Evolutionary conservation across 2,113 vertebrate genomes (phyloP), one percentile per base, ranked within the genome.

Genomic region (Trematomus loennbergii): DNA sequence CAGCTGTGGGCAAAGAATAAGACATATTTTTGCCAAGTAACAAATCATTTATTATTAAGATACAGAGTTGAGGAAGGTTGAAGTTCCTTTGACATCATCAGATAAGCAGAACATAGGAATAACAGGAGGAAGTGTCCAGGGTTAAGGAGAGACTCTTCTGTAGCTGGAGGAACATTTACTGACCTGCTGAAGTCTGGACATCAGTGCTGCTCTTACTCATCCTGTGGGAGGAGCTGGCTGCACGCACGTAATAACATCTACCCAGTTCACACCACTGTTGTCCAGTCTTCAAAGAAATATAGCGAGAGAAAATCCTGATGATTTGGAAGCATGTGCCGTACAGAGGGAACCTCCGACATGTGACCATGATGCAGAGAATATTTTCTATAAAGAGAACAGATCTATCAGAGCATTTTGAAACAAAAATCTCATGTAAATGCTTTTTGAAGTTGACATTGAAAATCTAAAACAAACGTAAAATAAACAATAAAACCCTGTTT

Each of bases 31-130:
- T 91, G 78, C 84, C 75, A 82, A 83, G 83, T 92, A 92, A 94
- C 84, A 91, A 85, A 88, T 72, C 5, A 43, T 92, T 92, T 92
- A 87, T 83, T 87, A 67, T 84, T 81, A 74, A 76, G 68, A 81
- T 78, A 71, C 61, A 88, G 66, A 72, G 49, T 25, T n/a, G n/a
- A n/a, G 62, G n/a, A 40, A 15, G 43, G 81, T 6, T 62, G 25
- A 57, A 29, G 16, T 54, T 71, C 70, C 65, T 85, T 81, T 87
- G 84, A 90, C 87, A 84, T 88, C 67, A 70, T 81, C 22, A 80
- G 72, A 75, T 65, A 74, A 13, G 63, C 72, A 77, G 65, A 66
- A 82, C 61, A 53, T 2, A 72, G 59, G 81, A 83, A 16, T 60
- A 79, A 79, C 62, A 77, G 53, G 75, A 84, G 81, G 43, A 12